Base-by-base conservation (phyloP, 2,113 vertebrate species). In the Plotosus lineatus region DNA sequence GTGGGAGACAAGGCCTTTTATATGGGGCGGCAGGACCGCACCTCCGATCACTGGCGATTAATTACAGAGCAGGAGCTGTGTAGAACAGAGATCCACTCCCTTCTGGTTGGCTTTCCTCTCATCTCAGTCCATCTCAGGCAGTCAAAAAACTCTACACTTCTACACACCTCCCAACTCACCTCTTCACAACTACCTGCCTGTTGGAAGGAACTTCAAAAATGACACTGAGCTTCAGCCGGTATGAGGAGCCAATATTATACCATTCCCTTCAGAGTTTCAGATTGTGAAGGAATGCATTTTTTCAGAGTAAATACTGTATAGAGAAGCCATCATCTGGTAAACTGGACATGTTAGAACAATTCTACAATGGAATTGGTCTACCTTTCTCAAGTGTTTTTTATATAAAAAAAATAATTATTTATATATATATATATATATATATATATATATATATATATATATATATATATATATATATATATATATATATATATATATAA, bases 31-130 rank as follows among this genome's bases (percentile, higher is more conserved):
- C 91, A 91, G 92, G 93, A 94, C 91, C 91, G 90, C 92, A 91
- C 92, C 92, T 90, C 91, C 88, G 89, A 92, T 94, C 91, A 88
- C 94, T 94, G 93, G 91, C 94, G 92, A 94, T 96, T 97, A 97
- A 97, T 97, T 96, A 96, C 93, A 92, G 90, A 82, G 90, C 89
- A 88, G 61, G 40, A 83, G 77, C 72, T 10, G 90, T 89, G 91
- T 88, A 90, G 92, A 92, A 65, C 91, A 94, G 91, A 92, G 84
- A 92, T 93, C 90, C 85, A 78, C 87, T 72, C 81, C 80, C 86
- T 61, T 82, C 87, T 93, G 90, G 86, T 79, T 56, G 88, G 79
- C 90, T 90, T 92, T 80, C 87, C 89, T 94, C 92, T 93, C 90
- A 91, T 94, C 93, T 94, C 85, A 84, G 83, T 82, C 72, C 51